phyloP scores from a whole-genome alignment of 2,888 invertebrate species.

The Cyaniris semiargus region DNA sequence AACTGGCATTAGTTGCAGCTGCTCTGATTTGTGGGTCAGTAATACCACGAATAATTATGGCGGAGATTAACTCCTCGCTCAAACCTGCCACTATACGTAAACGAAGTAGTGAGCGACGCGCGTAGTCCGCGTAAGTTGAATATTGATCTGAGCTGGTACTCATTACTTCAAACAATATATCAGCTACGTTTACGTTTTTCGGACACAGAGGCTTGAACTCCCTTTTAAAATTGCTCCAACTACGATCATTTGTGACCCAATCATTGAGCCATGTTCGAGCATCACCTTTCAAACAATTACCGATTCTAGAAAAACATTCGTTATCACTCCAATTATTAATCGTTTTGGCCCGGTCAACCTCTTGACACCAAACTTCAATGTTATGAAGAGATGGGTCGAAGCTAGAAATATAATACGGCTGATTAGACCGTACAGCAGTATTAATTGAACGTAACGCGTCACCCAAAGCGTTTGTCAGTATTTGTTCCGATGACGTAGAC shows the following conservation, averaged over 20 bases:
- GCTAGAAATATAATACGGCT: too few relatives aligned
- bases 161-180: constrained; percentile 16
- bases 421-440: too few relatives aligned
- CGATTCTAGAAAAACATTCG: constrained; percentile 6
- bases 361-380: too few relatives aligned
- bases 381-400: too few relatives aligned
- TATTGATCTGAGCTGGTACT: constrained; percentile 3
- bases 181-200: not conserved
- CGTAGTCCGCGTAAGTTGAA: constrained; percentile 30
- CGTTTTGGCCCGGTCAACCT: not conserved
- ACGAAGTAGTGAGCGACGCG: constrained; percentile 14
- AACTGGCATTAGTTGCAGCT: constrained; percentile 27
- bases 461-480: too few relatives aligned
- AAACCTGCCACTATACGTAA: constrained; percentile 26
- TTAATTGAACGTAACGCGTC: too few relatives aligned
- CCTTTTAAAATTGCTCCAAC: constrained; percentile 10
- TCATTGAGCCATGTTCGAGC: not conserved
- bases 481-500: too few relatives aligned
- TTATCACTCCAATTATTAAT: constrained; percentile 5
- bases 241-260: constrained; percentile 8
- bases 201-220: constrained; percentile 24
- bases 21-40: constrained; percentile 26
- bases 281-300: not conserved
- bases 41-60: constrained; percentile 29
- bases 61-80: constrained; percentile 13